phyloP scores from a whole-genome alignment of 2,113 vertebrate species.

The Tichodroma muraria region DNA sequence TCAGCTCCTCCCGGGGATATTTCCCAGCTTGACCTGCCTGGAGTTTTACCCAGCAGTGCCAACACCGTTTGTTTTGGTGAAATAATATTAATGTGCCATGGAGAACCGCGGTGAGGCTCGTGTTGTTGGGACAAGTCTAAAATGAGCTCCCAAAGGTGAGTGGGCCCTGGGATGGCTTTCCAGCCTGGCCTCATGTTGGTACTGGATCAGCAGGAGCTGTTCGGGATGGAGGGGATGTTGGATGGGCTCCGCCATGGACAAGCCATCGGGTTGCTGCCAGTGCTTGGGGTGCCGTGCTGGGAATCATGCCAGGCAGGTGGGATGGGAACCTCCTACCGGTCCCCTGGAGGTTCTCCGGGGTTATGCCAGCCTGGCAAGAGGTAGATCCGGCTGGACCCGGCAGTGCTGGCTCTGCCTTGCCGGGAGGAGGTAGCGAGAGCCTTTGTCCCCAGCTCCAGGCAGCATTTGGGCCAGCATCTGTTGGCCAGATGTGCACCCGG shows the following conservation, averaged over 20 bases:
- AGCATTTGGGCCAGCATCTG: not conserved
- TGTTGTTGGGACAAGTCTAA: not conserved
- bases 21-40: not conserved
- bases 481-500: not conserved
- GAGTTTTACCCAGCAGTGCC: not conserved
- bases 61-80: not conserved
- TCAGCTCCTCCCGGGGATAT: not conserved
- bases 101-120: fast-evolving
- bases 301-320: fast-evolving
- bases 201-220: not conserved
- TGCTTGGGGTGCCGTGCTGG: not conserved
- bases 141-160: not conserved
- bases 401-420: not conserved
- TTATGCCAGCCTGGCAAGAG: not conserved
- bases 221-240: not conserved
- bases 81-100: fast-evolving
- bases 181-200: fast-evolving
- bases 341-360: not conserved
- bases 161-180: not conserved
- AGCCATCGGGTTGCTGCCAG: fast-evolving
- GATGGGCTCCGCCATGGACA: fast-evolving
- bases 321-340: not conserved
- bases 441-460: slow-evolving; percentile 8
- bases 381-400: fast-evolving
- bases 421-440: not conserved